Evolutionary conservation across 2,888 invertebrate species (phyloP).

Genomic region (Augiades crinisus): DNA sequence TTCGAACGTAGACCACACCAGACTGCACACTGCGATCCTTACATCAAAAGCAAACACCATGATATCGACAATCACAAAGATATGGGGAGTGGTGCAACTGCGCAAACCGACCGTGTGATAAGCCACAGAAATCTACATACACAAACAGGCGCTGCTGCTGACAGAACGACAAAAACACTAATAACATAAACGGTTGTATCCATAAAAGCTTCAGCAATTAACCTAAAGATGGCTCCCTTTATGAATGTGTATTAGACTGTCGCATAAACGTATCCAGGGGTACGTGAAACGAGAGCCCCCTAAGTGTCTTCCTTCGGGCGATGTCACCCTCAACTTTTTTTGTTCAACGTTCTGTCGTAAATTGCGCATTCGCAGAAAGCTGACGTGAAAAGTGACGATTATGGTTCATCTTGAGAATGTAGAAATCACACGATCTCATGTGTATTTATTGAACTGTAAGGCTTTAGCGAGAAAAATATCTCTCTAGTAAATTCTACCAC

Average conservation of each 20-base stretch:
- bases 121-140: conserved; percentile 68
- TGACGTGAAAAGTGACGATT: conserved; percentile 22
- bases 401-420: conserved; percentile 12
- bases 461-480: background rate
- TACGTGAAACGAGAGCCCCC: conserved; percentile 55
- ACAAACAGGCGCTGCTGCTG: conserved; percentile 47
- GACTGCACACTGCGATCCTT: conserved; percentile 26
- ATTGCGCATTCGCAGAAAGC: conserved; percentile 41
- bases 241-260: conserved; percentile 53
- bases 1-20: background rate
- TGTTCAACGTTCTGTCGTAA: conserved; percentile 39
- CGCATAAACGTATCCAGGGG: conserved; percentile 50
- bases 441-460: background rate
- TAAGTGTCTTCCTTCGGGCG: conserved; percentile 44
- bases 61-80: conserved; percentile 57
- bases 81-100: conserved; percentile 61
- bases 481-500: too few relatives aligned
- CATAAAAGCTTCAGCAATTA: conserved; percentile 34
- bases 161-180: conserved; percentile 55
- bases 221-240: conserved; percentile 43
- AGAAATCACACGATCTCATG: background rate
- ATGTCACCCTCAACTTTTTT: conserved; percentile 58
- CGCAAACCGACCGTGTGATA: conserved; percentile 66
- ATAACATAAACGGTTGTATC: conserved; percentile 41
- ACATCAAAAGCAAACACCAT: conserved; percentile 46